phyloP scores from a whole-genome alignment of 2,113 vertebrate species.

The Eurystomus gularis region DNA sequence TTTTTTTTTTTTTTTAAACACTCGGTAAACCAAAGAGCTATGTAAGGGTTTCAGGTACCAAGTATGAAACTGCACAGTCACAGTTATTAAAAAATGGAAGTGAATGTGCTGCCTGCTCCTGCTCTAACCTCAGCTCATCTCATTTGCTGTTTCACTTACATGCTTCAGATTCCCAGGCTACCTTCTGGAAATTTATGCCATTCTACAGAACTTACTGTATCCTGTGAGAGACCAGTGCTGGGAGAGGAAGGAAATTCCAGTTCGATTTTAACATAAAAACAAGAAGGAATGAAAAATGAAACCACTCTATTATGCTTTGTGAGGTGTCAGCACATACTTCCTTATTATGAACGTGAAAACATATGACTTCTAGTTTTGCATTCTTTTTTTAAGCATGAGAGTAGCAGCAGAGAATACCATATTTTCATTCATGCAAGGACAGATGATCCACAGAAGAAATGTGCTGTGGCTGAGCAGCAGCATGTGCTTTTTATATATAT shows the following conservation, averaged over 20 bases:
- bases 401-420: neutral
- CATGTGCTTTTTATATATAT: neutral
- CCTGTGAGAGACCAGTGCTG: neutral
- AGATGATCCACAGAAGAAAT: neutral
- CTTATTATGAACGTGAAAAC: neutral
- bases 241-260: constrained; percentile 31
- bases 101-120: neutral
- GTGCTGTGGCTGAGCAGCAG: neutral
- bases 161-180: neutral
- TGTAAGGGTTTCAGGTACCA: neutral
- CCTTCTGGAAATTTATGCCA: neutral
- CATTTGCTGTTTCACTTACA: neutral
- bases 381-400: neutral
- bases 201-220: neutral
- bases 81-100: neutral
- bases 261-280: neutral
- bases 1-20: neutral
- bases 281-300: constrained; percentile 51
- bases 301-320: neutral
- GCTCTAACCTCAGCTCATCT: neutral
- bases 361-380: neutral
- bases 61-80: neutral
- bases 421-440: neutral
- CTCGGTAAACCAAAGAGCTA: neutral
- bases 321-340: neutral